phyloP scores from a whole-genome alignment of 2,888 invertebrate genomes.

The Sphinx pinastri region DNA sequence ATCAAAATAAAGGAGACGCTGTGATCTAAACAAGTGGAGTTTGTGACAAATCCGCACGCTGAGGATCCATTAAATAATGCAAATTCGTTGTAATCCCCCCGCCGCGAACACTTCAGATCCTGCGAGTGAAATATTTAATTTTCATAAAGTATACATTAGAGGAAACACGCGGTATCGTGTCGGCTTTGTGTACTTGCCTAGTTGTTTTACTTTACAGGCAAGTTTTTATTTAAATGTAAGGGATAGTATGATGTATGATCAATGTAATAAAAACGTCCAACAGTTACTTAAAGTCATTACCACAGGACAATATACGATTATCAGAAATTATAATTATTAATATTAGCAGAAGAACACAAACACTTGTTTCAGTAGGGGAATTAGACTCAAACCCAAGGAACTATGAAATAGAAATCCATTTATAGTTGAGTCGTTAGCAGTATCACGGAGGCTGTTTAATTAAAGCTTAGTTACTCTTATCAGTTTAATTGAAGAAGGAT shows the following conservation, averaged over 20 bases:
- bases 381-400: no score
- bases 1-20: constrained; percentile 53
- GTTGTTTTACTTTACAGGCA: neutral
- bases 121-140: constrained; percentile 82
- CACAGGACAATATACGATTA: no score
- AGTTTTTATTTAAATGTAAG: neutral
- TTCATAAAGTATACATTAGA: constrained; percentile 82
- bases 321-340: no score
- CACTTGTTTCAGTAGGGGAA: no score
- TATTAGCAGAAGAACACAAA: no score
- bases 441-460: no score
- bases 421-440: no score
- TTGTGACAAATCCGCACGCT: constrained; percentile 79
- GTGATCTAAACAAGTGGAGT: constrained; percentile 60
- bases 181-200: constrained; percentile 32
- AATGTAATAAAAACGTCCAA: no score
- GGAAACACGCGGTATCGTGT: constrained; percentile 52
- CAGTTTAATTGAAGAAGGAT: no score
- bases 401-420: no score
- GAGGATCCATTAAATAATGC: constrained; percentile 82
- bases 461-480: no score
- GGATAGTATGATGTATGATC: no score
- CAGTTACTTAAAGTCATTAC: neutral
- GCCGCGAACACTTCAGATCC: constrained; percentile 60
- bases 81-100: constrained; percentile 82